These are phyloP conservation scores for Zapornia atra DNA, from an alignment of 2,113 vertebrate genomes.

Conservation along the genomic window DNA sequence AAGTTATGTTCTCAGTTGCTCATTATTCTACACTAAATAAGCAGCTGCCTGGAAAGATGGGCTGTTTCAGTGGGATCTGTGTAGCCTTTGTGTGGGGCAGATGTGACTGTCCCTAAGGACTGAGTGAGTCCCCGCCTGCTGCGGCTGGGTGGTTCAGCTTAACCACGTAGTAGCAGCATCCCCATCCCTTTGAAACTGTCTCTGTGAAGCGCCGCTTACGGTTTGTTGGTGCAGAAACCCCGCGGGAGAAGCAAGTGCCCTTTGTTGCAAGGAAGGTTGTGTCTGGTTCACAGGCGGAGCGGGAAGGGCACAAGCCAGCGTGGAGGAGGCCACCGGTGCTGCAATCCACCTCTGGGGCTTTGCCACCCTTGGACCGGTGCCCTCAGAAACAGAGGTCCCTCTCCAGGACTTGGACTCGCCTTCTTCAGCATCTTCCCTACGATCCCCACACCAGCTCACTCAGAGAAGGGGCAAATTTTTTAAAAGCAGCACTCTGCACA, in stretches of 20 bases:
- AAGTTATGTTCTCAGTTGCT: neutral
- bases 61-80: neutral
- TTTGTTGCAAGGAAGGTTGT: neutral
- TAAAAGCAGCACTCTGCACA: neutral
- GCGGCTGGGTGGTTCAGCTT: neutral
- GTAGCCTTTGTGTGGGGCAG: neutral
- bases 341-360: neutral
- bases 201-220: neutral
- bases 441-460: neutral
- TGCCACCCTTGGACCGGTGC: neutral
- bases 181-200: neutral
- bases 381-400: neutral
- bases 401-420: rapidly evolving
- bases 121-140: neutral
- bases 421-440: neutral
- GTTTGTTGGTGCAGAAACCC: neutral
- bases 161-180: rapidly evolving
- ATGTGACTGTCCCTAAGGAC: neutral
- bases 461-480: neutral
- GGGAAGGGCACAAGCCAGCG: neutral
- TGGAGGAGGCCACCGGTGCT: neutral
- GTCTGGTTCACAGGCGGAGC: neutral
- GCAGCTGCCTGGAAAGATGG: neutral
- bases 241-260: neutral
- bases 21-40: neutral